Evolutionary conservation across 2,113 vertebrate genomes (phyloP), one percentile per base, ranked within the genome.

Genomic region (Vulpes ferrilata): DNA sequence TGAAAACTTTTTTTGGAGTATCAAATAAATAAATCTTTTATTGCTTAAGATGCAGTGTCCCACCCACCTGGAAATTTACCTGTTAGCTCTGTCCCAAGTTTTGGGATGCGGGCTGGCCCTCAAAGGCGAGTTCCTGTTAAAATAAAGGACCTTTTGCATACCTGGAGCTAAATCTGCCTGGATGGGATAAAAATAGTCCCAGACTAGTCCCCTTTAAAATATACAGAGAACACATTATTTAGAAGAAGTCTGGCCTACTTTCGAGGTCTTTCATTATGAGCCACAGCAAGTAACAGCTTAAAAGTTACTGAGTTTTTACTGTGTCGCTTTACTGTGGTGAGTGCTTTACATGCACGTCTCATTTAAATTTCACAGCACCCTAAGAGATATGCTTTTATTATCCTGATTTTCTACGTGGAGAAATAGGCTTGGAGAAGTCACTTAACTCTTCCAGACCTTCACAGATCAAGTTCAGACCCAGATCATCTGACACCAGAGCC

Each of bases 241-340:
- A 25, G 30, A 59, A 86, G 76, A 57, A 16, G 55, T 30, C 30
- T 38, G 69, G 64, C 57, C 76, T 69, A 1, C 80, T 82, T 86
- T 48, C 86, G 81, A 91, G 69, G 30, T 83, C 25, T 94, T 90
- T 93, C 64, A 5, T 85, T 30, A 35, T 15, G 7, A 55, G n/a
- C 48, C 80, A 71, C 60, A 32, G 11, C 64, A 35, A 55, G 27
- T 76, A 74, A 20, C 3, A 76, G 43, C 90, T 57, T 51, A 25
- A 71, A 69, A 90, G 69, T 74, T 95, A 87, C 16, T 71, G 57
- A 93, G 43, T 53, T 65, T 88, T 93, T 90, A 22, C 10, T 67
- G 7, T 43, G n/a, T 69, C 84, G 43, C 48, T 80, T 35, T 82
- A 32, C 59, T 69, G 23, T 30, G 60, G 9, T 64, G 20, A 69